These are phyloP conservation scores for Sinosuthora webbiana DNA, from an alignment of 2,113 vertebrate species.

Conservation along the genomic window DNA sequence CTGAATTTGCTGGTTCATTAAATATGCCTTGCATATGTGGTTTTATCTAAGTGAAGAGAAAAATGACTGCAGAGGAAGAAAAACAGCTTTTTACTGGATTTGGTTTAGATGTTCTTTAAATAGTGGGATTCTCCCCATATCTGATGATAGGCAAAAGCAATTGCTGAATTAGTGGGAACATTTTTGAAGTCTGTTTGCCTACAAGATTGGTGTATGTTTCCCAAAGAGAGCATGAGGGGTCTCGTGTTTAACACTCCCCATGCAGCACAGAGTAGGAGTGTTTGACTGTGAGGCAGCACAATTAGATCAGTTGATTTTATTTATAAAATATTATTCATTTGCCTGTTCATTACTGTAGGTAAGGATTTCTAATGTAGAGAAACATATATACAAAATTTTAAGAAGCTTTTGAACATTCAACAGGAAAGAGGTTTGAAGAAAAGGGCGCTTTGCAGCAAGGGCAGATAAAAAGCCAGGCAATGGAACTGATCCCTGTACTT, in stretches of 20 bases:
- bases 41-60: background rate
- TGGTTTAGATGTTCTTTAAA: background rate
- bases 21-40: background rate
- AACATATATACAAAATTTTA: background rate
- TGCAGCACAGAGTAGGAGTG: background rate
- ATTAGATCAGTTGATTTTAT: background rate
- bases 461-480: background rate
- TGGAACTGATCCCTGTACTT: background rate
- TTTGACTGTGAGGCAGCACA: background rate
- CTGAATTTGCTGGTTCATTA: background rate
- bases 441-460: background rate
- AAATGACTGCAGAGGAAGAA: background rate
- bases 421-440: background rate
- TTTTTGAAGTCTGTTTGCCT: background rate
- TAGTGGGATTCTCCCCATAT: background rate
- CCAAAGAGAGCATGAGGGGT: background rate
- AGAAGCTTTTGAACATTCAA: background rate
- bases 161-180: background rate
- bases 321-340: background rate
- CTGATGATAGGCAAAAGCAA: background rate
- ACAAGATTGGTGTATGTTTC: background rate
- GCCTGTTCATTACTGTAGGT: background rate
- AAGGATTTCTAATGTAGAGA: background rate
- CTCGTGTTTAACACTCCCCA: accelerated
- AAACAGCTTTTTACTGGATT: background rate